These are phyloP conservation scores for Nasua narica DNA, from an alignment of 2,797 vertebrate genomes.

Conservation along the genomic window DNA sequence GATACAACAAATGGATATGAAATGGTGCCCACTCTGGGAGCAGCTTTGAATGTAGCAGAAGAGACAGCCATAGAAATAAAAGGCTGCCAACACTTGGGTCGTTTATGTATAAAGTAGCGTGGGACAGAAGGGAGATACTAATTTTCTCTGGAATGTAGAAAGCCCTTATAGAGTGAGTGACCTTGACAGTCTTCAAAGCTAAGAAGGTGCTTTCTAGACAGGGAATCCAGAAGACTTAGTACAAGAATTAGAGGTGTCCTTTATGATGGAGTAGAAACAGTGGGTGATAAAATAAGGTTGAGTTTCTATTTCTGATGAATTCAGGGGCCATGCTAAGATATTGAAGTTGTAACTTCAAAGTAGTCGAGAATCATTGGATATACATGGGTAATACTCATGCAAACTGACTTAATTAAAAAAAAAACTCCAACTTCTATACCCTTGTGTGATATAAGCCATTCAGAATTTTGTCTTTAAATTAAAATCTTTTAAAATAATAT, in stretches of 20 bases:
- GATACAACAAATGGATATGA: background rate
- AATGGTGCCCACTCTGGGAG: background rate
- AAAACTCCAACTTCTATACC: background rate
- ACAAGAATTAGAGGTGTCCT: background rate
- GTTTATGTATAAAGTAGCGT: background rate
- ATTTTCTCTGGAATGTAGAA: background rate
- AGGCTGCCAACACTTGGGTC: fast-evolving
- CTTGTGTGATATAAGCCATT: background rate
- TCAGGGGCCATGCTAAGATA: background rate
- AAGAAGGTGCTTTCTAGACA: background rate
- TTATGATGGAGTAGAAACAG: background rate
- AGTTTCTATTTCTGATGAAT: background rate
- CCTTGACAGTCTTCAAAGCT: background rate
- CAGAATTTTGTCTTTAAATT: conserved; percentile 46
- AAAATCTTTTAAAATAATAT: conserved; percentile 51
- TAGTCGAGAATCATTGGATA: background rate
- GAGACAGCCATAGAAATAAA: background rate
- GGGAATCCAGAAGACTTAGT: background rate
- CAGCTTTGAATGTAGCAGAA: background rate
- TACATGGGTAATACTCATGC: background rate
- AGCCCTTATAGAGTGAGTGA: background rate
- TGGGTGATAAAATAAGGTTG: background rate
- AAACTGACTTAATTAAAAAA: conserved; percentile 24
- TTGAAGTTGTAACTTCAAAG: background rate
- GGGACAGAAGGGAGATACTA: background rate